A percentile compares a stretch with the other conserved stretches of the same genome.
phyloP scores from a whole-genome alignment of 1,140 invertebrate species.

The Cotesia glomerata region DNA sequence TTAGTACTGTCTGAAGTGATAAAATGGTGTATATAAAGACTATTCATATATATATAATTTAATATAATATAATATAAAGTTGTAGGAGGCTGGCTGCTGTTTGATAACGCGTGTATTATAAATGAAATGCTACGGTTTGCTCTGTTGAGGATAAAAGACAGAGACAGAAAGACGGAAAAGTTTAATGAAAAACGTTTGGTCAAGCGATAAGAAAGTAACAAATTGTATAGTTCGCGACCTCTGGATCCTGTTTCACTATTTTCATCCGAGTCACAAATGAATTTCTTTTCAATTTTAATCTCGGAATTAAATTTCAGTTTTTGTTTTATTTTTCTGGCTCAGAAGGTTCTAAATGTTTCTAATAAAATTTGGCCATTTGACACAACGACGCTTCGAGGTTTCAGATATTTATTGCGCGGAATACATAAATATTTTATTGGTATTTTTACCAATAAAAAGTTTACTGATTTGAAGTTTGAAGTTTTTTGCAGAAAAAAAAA shows the following conservation, averaged over 20 bases:
- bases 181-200: conserved; percentile 33
- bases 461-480: too few species aligned
- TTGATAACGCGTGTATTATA: background rate
- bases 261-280: background rate
- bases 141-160: background rate
- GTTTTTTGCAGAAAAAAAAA: too few species aligned
- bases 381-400: too few species aligned
- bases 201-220: conserved; percentile 58
- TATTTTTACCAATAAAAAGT: too few species aligned
- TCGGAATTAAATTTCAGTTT: background rate
- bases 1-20: too few species aligned
- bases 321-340: too few species aligned
- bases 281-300: background rate
- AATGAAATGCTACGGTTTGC: too few species aligned
- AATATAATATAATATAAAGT: conserved; percentile 29
- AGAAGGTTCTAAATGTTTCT: too few species aligned
- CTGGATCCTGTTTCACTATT: background rate
- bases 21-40: background rate
- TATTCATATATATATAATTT: background rate
- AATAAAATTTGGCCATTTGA: too few species aligned
- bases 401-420: too few species aligned
- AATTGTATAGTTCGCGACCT: conserved; percentile 53
- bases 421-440: too few species aligned
- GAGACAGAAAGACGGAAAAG: conserved; percentile 23
- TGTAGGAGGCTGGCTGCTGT: conserved; percentile 37